A percentile compares a stretch with the other conserved stretches of the same genome.
phyloP scores from a whole-genome alignment of 2,888 invertebrate species.

The Latrodectus elegans region DNA sequence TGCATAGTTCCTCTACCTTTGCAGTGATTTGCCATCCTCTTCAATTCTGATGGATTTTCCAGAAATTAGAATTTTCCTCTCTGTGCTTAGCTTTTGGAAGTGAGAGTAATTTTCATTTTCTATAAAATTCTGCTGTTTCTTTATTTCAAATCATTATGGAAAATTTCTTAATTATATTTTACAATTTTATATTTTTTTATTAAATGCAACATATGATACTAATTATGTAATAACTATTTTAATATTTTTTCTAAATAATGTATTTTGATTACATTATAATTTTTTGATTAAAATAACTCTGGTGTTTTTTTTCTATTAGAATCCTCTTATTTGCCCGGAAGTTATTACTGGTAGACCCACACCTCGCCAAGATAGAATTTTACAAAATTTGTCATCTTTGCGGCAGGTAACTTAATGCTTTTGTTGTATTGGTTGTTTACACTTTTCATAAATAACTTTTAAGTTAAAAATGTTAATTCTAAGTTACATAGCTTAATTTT shows the following conservation, averaged over 20 bases:
- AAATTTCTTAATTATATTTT: no score
- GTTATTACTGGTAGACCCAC: constrained; percentile 67
- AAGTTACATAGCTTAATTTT: no score
- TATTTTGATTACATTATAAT: not conserved
- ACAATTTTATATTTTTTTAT: no score
- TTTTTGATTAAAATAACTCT: not conserved
- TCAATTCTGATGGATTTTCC: no score
- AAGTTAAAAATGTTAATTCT: no score
- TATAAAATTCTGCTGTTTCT: no score
- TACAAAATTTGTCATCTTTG: constrained; percentile 66
- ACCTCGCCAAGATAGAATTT: constrained; percentile 67
- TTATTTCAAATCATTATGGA: no score
- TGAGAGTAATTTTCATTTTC: no score
- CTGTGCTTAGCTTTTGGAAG: no score
- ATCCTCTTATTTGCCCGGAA: constrained; percentile 68
- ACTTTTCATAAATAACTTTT: not conserved
- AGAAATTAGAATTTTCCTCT: no score
- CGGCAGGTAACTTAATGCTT: constrained; percentile 50
- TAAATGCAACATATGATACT: not conserved
- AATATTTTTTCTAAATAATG: not conserved
- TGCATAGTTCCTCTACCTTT: no score
- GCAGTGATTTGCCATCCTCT: no score
- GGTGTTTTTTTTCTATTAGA: constrained; percentile 14
- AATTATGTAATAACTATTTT: not conserved
- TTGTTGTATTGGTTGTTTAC: not conserved